These are phyloP conservation scores for Aurelia sp. DNA, from an alignment of 30 jellyfish, hydroid and myxozoan species.

Conservation along the genomic window DNA sequence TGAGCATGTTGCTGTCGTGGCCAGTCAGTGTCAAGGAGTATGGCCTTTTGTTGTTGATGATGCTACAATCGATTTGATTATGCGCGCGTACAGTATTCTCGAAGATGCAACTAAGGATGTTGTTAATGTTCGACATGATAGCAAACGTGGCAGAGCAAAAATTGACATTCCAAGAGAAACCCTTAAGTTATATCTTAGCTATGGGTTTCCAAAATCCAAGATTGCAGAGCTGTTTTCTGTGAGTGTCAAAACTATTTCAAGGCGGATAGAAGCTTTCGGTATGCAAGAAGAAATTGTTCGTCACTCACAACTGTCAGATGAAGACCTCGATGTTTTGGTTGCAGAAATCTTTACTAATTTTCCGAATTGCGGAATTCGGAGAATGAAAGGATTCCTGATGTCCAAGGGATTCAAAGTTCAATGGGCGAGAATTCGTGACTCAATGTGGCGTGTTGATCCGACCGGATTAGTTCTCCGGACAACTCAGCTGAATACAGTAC, in stretches of 20 bases:
- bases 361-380: constrained; percentile 68
- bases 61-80: neutral
- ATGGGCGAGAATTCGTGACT: constrained; percentile 42
- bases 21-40: neutral
- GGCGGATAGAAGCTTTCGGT: constrained; percentile 44
- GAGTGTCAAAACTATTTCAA: constrained; percentile 34
- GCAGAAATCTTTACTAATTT: constrained; percentile 11
- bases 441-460: constrained; percentile 76
- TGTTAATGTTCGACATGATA: neutral
- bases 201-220: constrained; percentile 49
- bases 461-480: constrained; percentile 52
- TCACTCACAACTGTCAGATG: constrained; percentile 6
- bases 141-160: constrained; percentile 45
- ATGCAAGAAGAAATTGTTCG: neutral
- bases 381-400: constrained; percentile 64
- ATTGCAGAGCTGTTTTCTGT: constrained; percentile 54
- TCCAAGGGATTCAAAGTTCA: constrained; percentile 37
- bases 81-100: neutral
- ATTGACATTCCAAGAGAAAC: too few species aligned
- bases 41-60: neutral
- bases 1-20: neutral
- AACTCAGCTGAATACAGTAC: constrained; percentile 26
- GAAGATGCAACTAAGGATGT: neutral
- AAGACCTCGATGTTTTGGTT: constrained; percentile 32
- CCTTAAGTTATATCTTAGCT: too few species aligned